phyloP scores from a whole-genome alignment of 2,888 invertebrate species.

The Melanophora roralis region DNA sequence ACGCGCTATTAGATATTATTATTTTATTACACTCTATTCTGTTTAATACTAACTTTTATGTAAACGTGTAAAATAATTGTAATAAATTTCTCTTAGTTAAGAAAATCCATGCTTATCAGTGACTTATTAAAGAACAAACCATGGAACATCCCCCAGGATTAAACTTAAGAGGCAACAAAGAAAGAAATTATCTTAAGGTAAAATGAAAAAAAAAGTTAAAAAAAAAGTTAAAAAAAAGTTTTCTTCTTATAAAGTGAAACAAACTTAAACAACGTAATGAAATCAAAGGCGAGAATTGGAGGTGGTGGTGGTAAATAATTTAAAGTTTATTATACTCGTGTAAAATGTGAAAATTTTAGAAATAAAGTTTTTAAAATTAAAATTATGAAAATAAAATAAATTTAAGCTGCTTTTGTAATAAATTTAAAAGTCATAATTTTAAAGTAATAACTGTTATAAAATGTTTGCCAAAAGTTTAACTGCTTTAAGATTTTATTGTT shows the following conservation, averaged over 20 bases:
- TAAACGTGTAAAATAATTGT: slow-evolving; percentile 13
- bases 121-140: slow-evolving; percentile 37
- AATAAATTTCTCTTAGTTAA: slow-evolving; percentile 60
- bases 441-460: slow-evolving; percentile 35
- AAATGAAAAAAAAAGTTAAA: slow-evolving; percentile 14
- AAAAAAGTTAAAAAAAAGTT: slow-evolving; percentile 17
- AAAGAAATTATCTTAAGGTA: slow-evolving; percentile 16
- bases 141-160: slow-evolving; percentile 51
- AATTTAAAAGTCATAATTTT: not conserved
- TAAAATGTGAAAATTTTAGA: not conserved
- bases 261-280: slow-evolving; percentile 41
- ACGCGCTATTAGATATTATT: slow-evolving; percentile 13
- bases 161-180: slow-evolving; percentile 26
- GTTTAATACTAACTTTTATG: not conserved
- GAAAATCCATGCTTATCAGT: slow-evolving; percentile 64
- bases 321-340: slow-evolving; percentile 27
- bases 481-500: too few relatives aligned
- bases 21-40: slow-evolving; percentile 15
- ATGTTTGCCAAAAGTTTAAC: not conserved
- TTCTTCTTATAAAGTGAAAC: slow-evolving; percentile 41
- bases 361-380: not conserved
- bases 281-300: slow-evolving; percentile 3
- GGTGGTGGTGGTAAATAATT: slow-evolving; percentile 16
- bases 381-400: not conserved
- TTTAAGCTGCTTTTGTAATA: not conserved